Evolutionary conservation across 2,797 vertebrate genomes (phyloP).

Genomic region (Poliocrania exsul): DNA sequence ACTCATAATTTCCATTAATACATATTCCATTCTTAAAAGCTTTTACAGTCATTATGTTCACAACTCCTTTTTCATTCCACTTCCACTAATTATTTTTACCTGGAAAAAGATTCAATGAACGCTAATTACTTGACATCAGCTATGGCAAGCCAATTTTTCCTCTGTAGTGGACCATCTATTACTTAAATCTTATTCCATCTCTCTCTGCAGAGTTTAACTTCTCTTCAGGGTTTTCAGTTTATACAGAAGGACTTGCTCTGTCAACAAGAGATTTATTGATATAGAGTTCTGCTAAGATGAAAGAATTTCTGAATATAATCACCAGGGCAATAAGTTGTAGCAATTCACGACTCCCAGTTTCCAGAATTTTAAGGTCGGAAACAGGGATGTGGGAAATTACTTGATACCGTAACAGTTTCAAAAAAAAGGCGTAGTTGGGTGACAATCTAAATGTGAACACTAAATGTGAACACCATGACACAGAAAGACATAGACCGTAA

Average conservation of each 20-base stretch:
- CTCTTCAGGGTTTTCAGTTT: neutral
- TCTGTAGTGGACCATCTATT: neutral
- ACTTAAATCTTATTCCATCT: neutral
- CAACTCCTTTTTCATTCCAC: neutral
- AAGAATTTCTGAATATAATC: neutral
- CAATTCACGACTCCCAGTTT: neutral
- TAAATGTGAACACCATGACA: no score
- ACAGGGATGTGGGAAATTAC: neutral
- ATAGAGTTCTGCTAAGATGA: neutral
- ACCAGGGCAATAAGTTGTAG: neutral
- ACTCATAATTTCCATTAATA: neutral
- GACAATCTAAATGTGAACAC: neutral
- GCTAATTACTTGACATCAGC: neutral
- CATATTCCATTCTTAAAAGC: neutral
- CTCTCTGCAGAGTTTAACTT: neutral
- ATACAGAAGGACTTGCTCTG: neutral
- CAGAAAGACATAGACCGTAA: neutral
- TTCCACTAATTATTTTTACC: neutral
- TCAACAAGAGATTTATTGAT: neutral
- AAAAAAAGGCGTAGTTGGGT: neutral
- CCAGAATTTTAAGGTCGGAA: neutral
- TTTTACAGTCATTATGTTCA: neutral
- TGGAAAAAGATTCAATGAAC: neutral
- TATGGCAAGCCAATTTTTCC: neutral
- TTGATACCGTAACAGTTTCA: neutral